phyloP scores from a whole-genome alignment of 2,113 vertebrate species.

The Dipodomys stephensi region DNA sequence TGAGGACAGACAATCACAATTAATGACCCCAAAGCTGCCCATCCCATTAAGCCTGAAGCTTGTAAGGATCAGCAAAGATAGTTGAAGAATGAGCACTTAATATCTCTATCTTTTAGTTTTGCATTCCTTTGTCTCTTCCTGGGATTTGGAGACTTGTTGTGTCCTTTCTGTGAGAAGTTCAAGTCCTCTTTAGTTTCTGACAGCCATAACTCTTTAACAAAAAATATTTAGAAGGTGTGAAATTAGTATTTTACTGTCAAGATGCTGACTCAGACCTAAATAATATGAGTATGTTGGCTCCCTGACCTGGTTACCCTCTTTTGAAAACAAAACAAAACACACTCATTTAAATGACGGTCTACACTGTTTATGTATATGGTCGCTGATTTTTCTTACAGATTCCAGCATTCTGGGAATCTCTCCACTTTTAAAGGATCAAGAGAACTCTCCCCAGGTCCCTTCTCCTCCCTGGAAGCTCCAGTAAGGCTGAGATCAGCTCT shows the following conservation, averaged over 20 bases:
- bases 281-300: conserved; percentile 31
- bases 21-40: neutral
- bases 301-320: conserved; percentile 52
- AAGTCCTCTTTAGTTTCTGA: neutral
- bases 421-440: conserved; percentile 26
- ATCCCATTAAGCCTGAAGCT: conserved; percentile 26
- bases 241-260: conserved; percentile 45
- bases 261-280: conserved; percentile 61
- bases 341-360: conserved; percentile 54
- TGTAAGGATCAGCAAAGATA: conserved; percentile 72
- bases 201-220: neutral
- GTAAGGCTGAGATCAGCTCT: neutral
- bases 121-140: conserved; percentile 43
- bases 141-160: conserved; percentile 28
- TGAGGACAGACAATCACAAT: conserved; percentile 61
- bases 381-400: conserved; percentile 34
- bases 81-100: conserved; percentile 65
- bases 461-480: neutral
- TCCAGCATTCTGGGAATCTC: conserved; percentile 2
- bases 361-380: conserved; percentile 41
- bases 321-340: conserved; percentile 56
- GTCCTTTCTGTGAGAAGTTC: conserved; percentile 8
- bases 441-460: neutral
- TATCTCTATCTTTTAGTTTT: conserved; percentile 28
- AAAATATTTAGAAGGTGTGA: neutral